These are phyloP conservation scores for Ptyas mucosa DNA, from an alignment of 2,113 vertebrate species.

Conservation along the genomic window DNA sequence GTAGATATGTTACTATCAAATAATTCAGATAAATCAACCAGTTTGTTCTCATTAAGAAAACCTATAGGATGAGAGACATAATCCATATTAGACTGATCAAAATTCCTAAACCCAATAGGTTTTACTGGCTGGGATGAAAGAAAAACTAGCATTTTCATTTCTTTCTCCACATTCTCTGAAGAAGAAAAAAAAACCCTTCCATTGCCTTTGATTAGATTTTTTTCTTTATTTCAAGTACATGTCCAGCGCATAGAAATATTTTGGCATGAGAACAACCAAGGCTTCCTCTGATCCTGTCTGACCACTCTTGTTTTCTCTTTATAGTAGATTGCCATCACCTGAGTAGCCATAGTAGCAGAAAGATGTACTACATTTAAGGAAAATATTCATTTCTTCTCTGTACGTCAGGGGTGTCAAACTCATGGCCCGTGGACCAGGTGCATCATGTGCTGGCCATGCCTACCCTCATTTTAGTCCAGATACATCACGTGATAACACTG, in stretches of 20 bases:
- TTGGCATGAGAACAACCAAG: neutral
- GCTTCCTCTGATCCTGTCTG: neutral
- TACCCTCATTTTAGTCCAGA: too few relatives aligned
- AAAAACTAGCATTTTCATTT: neutral
- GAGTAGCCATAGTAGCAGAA: neutral
- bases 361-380: neutral
- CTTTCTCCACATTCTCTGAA: neutral
- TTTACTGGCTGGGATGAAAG: neutral
- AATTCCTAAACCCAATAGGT: neutral
- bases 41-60: neutral
- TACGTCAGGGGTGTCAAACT: too few relatives aligned
- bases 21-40: neutral
- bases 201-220: neutral
- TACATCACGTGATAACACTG: too few relatives aligned
- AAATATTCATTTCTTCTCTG: neutral
- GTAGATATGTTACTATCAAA: neutral
- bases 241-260: neutral
- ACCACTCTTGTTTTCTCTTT: neutral
- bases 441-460: too few relatives aligned
- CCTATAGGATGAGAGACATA: neutral
- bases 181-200: too few relatives aligned
- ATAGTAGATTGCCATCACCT: neutral
- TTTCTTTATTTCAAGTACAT: neutral
- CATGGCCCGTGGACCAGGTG: too few relatives aligned
- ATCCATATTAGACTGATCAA: neutral